Evolutionary conservation across 2,888 invertebrate species (phyloP), one percentile per base, ranked within the genome.

Genomic region (Phytoseiulus persimilis): DNA sequence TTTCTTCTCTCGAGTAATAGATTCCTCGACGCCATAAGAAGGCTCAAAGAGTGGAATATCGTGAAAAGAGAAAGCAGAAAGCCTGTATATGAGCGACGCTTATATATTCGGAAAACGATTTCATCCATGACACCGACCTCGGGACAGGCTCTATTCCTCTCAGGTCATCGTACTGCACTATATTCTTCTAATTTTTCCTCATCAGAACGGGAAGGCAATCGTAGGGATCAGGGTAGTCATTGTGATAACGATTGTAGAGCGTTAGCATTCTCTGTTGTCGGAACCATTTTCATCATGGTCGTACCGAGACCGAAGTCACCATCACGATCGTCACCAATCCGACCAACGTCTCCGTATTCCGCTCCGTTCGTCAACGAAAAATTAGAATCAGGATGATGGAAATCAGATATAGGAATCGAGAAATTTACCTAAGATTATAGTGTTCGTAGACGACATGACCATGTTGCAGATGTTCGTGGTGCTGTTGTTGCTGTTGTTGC

Each of bases 391-490:
- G 18, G 9, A 65, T 65, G 28, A 65, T 65, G 2, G 65, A 65
- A 65, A 65, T 65, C 14, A 65, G 28, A 65, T 2, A 65, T 65
- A 65, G 65, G 28, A 65, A 65, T 65, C 65, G 65, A 18, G 65
- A 28, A 65, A 14, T 65, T 65, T 65, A 65, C 65, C 65, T 65
- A 65, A 65, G 18, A 65, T 18, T 23, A 65, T 65, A 65, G 65
- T 23, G 65, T 65, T 65, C 65, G 18, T 65, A 65, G 65, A 65
- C 65, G 65, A 65, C 65, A 18, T 6, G 14, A 33, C 28, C 84
- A 33, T 84, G 84, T 32, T 84, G 84, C 32, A 32, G 11, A 33
- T 84, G 84, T 11, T 84, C 14, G 84, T 84, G 84, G 84, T 84
- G 31, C 2, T 83, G 84, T 33, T 83, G 83, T 32, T 46, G 46